Percentiles rank a stretch among this genome's conserved stretches.
Conservation (phyloP, 2,797 vertebrate genomes). For the Dipus sagitta region DNA sequence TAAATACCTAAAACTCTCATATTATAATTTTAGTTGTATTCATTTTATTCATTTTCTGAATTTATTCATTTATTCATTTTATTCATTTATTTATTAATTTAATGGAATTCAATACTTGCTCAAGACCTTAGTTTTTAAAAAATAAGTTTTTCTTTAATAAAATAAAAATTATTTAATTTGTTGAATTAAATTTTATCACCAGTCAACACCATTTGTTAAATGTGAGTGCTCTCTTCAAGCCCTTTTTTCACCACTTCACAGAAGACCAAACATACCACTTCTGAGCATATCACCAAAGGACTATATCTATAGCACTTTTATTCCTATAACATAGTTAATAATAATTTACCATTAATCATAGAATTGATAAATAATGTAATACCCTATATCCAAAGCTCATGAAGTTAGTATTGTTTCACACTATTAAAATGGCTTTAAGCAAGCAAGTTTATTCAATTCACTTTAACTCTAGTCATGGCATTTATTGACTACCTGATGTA, state of each 20-base stretch:
- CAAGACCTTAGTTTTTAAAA: constrained; percentile 77
- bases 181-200: neutral
- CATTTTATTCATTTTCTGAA: constrained; percentile 81
- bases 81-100: constrained; percentile 66
- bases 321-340: neutral
- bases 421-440: neutral
- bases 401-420: neutral
- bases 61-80: neutral
- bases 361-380: neutral
- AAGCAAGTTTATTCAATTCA: neutral
- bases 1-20: constrained; percentile 74
- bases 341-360: neutral
- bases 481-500: neutral
- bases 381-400: neutral
- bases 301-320: neutral
- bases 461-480: neutral
- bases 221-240: neutral
- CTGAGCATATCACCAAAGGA: too few species aligned
- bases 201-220: neutral
- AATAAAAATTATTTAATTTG: neutral
- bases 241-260: neutral
- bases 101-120: constrained; percentile 78
- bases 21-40: constrained; percentile 68
- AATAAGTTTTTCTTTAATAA: neutral
- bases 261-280: neutral